Base-by-base conservation (phyloP, 2,113 vertebrate genomes). In the Hirundichthys speculiger region DNA sequence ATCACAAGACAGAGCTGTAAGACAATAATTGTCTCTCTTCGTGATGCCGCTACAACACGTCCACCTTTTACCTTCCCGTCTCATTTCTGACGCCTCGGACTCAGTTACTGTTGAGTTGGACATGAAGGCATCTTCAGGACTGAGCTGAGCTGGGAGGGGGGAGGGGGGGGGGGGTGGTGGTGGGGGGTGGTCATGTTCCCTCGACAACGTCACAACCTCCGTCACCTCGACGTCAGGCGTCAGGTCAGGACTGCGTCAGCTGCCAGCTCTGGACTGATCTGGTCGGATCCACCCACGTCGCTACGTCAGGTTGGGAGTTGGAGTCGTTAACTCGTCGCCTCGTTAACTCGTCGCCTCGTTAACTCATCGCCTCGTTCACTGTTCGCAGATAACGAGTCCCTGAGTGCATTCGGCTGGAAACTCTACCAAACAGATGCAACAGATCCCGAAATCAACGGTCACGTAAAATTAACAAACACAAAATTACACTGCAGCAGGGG, bases 181-280 rank as follows among this genome's bases (percentile, higher is more conserved):
- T n/a, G n/a, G n/a, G n/a, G n/a, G n/a, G n/a, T n/a, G 39, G 50
- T 59, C 7, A 27, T 27, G 16, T 42, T 54, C 18, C 14, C 52
- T 20, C 16, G 16, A 22, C 45, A 13, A 73, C 57, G 78, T 82
- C 77, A 75, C 16, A 1, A 3, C 21, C 39, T 34, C 16, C 61
- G 39, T 77, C 67, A 25, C 50, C 16, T 27, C 9, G 1, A 30
- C 53, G 65, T 75, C 69, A 75, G n/a, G n/a, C 53, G 65, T 75
- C 30, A 7, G n/a, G 61, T 63, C 66, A 70, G 21, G 51, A 45
- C 54, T 54, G 16, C 64, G 30, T 75, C 74, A 59, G 70, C 64
- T 6, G 54, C 59, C 59, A 7, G 14, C 49, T 22, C 56, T 1
- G 25, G 50, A 74, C 30, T 0, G 12, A 20, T 3, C 0, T 15